Conservation (phyloP, 1,140 invertebrate genomes). For the Papilio aristodemus region DNA sequence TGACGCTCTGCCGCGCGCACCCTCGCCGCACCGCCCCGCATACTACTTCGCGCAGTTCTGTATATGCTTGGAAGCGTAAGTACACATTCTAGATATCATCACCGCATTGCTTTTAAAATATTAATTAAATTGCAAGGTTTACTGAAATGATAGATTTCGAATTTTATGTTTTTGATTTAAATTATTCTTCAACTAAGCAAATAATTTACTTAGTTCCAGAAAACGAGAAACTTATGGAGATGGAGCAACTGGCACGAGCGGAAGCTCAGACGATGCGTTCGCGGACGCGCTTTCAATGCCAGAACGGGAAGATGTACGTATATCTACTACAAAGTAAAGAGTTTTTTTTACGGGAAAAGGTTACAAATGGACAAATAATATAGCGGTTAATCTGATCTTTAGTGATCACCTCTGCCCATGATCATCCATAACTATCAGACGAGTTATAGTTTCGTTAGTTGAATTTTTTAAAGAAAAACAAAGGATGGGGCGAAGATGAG, state of each 20-base stretch:
- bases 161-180: no score
- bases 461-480: no score
- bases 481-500: no score
- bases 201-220: conserved; percentile 72
- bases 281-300: conserved; percentile 79
- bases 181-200: no score
- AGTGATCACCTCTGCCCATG: no score
- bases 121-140: no score
- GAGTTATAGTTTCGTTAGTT: no score
- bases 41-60: conserved; percentile 81
- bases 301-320: conserved; percentile 80
- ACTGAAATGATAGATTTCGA: no score
- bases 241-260: conserved; percentile 80
- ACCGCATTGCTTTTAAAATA: background rate
- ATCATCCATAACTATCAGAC: no score
- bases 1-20: conserved; percentile 64
- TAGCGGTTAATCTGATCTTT: no score
- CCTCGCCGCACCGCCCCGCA: conserved; percentile 71
- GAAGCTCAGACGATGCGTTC: conserved; percentile 79
- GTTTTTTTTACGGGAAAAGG: no score
- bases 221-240: conserved; percentile 79
- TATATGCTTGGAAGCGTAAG: conserved; percentile 79
- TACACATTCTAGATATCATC: background rate
- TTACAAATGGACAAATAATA: no score
- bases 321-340: background rate